Conservation (phyloP, 1,140 invertebrate genomes). For the Drosophila miranda region DNA sequence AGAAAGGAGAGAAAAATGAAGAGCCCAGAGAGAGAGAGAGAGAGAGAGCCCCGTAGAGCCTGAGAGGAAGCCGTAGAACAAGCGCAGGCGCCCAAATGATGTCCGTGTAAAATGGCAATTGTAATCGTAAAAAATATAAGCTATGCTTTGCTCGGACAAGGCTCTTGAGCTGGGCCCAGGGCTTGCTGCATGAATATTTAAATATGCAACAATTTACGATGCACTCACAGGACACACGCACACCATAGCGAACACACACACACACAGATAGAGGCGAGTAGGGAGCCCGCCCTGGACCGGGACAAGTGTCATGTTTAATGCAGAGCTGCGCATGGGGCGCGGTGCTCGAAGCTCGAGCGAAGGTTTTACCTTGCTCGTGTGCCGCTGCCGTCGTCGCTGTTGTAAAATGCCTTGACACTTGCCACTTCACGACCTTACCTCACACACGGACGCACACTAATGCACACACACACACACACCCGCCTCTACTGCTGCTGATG, state of each 20-base stretch:
- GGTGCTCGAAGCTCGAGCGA: conserved; percentile 63
- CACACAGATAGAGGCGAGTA: conserved; percentile 8
- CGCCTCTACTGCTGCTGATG: conserved; percentile 5
- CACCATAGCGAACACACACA: neutral
- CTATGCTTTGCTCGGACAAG: conserved; percentile 44
- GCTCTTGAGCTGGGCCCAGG: conserved; percentile 24
- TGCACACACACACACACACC: conserved; percentile 15
- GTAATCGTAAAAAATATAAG: conserved; percentile 58
- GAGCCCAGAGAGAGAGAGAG: conserved; percentile 11
- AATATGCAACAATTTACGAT: conserved; percentile 74
- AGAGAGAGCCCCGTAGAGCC: conserved; percentile 8
- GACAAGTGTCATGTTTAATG: conserved; percentile 68
- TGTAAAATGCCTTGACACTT: conserved; percentile 80
- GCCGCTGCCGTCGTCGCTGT: conserved; percentile 33
- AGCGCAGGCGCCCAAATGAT: conserved; percentile 60
- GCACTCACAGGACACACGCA: conserved; percentile 41
- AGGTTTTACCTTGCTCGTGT: conserved; percentile 73
- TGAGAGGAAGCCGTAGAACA: conserved; percentile 3
- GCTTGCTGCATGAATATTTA: conserved; percentile 43
- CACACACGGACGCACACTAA: conserved; percentile 41
- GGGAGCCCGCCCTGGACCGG: conserved; percentile 23
- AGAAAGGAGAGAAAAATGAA: conserved; percentile 17
- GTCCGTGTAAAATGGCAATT: conserved; percentile 54
- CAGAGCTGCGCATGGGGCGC: conserved; percentile 74
- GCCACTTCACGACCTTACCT: conserved; percentile 72